Evolutionary conservation across 2,888 invertebrate genomes (phyloP).

Genomic region (Aporophyla lueneburgensis): DNA sequence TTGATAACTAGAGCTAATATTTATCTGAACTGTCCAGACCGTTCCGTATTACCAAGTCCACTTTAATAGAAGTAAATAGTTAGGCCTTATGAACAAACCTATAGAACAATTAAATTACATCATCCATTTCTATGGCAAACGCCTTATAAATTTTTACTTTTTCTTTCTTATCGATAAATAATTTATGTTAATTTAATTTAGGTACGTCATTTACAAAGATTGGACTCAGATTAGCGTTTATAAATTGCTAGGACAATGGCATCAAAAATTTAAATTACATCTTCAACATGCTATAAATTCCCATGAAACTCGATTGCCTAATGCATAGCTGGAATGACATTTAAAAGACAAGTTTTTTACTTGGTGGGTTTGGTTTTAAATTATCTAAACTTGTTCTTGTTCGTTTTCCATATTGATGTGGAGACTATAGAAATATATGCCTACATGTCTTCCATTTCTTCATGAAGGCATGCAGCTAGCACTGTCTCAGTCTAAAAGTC

Average conservation of each 20-base stretch:
- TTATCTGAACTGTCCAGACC: neutral
- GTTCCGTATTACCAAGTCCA: neutral
- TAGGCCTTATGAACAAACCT: neutral
- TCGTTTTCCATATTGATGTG: neutral
- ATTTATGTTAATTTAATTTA: conserved; percentile 19
- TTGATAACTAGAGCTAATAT: conserved; percentile 8
- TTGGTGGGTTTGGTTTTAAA: conserved; percentile 18
- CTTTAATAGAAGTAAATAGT: neutral
- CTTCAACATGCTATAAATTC: neutral
- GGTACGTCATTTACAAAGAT: conserved; percentile 1
- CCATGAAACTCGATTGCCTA: conserved; percentile 19
- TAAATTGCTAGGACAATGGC: neutral
- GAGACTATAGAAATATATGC: neutral
- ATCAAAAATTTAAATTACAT: neutral
- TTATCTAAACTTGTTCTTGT: conserved; percentile 17
- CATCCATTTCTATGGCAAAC: neutral
- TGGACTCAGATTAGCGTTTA: neutral
- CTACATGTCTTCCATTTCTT: neutral
- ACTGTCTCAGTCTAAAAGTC: neutral
- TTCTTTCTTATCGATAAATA: conserved; percentile 14
- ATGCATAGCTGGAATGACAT: conserved; percentile 22
- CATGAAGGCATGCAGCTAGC: neutral
- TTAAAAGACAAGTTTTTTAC: conserved; percentile 28
- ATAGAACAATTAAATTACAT: neutral
- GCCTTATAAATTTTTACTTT: neutral